Conservation (phyloP, 2,113 vertebrate species). For the Perognathus longimembris region DNA sequence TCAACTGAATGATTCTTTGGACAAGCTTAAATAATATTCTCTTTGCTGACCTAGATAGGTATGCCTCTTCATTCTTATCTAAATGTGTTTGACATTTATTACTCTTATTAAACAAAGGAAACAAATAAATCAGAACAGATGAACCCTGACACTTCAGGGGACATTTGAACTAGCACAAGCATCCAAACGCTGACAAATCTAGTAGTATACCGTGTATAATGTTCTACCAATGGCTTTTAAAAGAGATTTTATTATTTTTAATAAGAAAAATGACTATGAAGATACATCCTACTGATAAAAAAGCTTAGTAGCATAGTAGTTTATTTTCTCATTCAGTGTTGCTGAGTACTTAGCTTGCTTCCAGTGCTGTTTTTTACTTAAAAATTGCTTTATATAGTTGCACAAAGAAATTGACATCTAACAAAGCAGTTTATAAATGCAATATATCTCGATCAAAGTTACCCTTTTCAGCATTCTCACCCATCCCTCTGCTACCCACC, state of each 20-base stretch:
- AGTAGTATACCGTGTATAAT: not conserved
- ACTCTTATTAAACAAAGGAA: slow-evolving; percentile 15
- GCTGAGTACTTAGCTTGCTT: not conserved
- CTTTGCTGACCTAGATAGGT: not conserved
- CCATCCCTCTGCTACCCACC: too few species aligned
- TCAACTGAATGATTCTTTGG: not conserved
- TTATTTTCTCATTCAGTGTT: slow-evolving; percentile 31
- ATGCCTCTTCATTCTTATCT: not conserved
- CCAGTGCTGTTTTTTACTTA: too few species aligned
- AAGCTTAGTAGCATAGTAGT: not conserved
- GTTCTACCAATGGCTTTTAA: not conserved
- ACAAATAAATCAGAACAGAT: not conserved
- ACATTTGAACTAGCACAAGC: not conserved
- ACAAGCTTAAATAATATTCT: not conserved
- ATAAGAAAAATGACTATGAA: not conserved
- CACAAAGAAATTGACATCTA: too few species aligned
- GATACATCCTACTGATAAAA: slow-evolving; percentile 36
- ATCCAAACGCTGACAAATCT: not conserved
- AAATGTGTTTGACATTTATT: slow-evolving; percentile 36
- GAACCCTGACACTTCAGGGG: not conserved
- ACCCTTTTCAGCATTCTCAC: too few species aligned
- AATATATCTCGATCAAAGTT: too few species aligned
- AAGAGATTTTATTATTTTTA: slow-evolving; percentile 19
- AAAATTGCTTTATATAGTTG: too few species aligned
- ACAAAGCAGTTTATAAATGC: too few species aligned